Evolutionary conservation across 2,888 invertebrate genomes (phyloP).

Genomic region (Linnaemya tessellans): DNA sequence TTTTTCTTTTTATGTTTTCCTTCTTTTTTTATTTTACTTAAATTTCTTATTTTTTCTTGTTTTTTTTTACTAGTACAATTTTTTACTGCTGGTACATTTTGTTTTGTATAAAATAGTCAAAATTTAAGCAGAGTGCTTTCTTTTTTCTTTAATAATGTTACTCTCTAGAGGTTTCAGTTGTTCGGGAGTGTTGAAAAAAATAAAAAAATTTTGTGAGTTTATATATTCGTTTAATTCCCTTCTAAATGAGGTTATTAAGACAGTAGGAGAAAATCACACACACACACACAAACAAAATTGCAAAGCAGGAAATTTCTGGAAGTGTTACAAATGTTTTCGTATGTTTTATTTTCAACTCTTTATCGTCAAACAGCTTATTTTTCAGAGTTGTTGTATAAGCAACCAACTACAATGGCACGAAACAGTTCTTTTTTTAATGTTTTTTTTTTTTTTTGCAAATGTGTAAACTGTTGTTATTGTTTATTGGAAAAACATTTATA

Average conservation of each 20-base stretch:
- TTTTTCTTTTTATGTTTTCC: background rate
- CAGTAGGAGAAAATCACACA: background rate
- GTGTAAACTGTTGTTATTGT: too few species aligned
- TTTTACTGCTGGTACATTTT: conserved; percentile 11
- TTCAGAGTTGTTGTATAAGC: background rate
- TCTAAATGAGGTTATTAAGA: conserved; percentile 68
- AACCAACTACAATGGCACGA: background rate
- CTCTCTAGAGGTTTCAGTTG: conserved; percentile 16
- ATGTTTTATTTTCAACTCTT: background rate
- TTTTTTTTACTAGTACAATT: conserved; percentile 23
- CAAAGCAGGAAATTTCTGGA: conserved; percentile 36
- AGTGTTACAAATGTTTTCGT: conserved; percentile 54
- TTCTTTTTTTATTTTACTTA: background rate
- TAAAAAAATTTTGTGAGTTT: conserved; percentile 9
- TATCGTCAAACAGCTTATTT: background rate
- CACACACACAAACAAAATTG: conserved; percentile 11
- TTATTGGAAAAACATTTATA: too few species aligned
- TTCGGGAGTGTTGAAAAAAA: conserved; percentile 8
- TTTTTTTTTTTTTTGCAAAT: too few species aligned
- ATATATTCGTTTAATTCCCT: conserved; percentile 57
- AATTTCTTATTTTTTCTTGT: background rate
- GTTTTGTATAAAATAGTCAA: conserved; percentile 50
- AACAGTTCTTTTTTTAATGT: too few species aligned
- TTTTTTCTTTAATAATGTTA: conserved; percentile 37
- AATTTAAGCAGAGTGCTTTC: conserved; percentile 56